phyloP scores from a whole-genome alignment of 2,888 invertebrate genomes.

The Ditylenchus weischeri region DNA sequence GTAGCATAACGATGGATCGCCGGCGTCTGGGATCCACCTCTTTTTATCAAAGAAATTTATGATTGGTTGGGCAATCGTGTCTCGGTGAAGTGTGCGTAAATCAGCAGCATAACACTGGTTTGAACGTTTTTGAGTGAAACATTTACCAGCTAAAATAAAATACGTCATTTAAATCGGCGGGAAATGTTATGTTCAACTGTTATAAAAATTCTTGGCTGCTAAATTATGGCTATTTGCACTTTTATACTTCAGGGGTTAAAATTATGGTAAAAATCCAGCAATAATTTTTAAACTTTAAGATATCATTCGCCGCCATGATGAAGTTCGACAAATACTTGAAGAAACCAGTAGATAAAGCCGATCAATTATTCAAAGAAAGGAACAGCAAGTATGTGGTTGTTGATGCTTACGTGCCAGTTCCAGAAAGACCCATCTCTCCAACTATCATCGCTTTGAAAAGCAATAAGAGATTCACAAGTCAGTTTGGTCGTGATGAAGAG shows the following conservation, averaged over 20 bases:
- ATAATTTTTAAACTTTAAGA: background rate
- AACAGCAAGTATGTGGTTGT: constrained; percentile 1
- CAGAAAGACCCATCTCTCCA: constrained; percentile 1
- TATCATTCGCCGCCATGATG: background rate
- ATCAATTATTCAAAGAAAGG: background rate
- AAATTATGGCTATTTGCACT: background rate
- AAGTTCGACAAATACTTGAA: constrained; percentile 5
- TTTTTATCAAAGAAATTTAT: no score
- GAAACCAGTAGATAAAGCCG: background rate
- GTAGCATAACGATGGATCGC: no score
- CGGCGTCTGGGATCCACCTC: no score
- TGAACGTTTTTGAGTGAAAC: no score
- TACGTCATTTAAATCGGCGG: no score
- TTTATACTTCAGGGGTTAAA: background rate
- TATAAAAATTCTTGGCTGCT: background rate
- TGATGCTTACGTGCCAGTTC: background rate
- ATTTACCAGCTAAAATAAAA: no score
- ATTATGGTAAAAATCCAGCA: background rate
- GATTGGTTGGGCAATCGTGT: no score
- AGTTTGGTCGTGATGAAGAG: no score
- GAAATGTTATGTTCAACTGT: no score
- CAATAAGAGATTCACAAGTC: no score
- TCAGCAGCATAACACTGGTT: no score
- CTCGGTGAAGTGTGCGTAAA: no score
- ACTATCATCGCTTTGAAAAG: background rate